A percentile compares a stretch with the other conserved stretches of the same genome.
phyloP scores from a whole-genome alignment of 2,888 invertebrate genomes.

The Cheilosia variabilis region DNA sequence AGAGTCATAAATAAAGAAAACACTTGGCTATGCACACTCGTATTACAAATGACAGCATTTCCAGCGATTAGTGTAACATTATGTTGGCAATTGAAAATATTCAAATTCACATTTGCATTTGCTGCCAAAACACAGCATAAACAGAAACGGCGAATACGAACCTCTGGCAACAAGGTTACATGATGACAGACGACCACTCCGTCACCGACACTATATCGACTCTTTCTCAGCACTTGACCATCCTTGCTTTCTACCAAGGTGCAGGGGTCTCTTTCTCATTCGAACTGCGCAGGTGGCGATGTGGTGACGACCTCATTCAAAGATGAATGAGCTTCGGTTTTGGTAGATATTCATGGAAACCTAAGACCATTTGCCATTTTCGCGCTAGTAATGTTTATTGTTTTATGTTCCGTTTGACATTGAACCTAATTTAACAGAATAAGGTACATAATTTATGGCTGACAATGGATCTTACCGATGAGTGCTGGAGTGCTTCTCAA shows the following conservation, averaged over 20 bases:
- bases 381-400: slow-evolving; percentile 14
- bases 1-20: slow-evolving; percentile 22
- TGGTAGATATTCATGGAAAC: slow-evolving; percentile 29
- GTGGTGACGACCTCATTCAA: slow-evolving; percentile 12
- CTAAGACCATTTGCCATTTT: slow-evolving; percentile 23
- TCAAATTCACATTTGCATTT: slow-evolving; percentile 41
- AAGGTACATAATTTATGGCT: slow-evolving; percentile 10
- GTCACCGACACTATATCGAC: not conserved
- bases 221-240: slow-evolving; percentile 30
- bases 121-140: slow-evolving; percentile 40
- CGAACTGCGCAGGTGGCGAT: not conserved
- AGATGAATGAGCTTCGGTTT: slow-evolving; percentile 19
- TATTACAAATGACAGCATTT: slow-evolving; percentile 39
- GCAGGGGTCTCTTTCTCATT: slow-evolving; percentile 15
- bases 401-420: slow-evolving; percentile 53
- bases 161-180: slow-evolving; percentile 46
- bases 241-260: slow-evolving; percentile 64
- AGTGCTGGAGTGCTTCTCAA: slow-evolving; percentile 18
- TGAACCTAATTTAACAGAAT: slow-evolving; percentile 58
- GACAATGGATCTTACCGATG: slow-evolving; percentile 20
- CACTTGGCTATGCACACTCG: slow-evolving; percentile 7
- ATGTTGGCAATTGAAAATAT: slow-evolving; percentile 21
- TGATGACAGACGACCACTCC: slow-evolving; percentile 7
- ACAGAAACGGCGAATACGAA: not conserved
- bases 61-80: slow-evolving; percentile 40